Evolutionary conservation across 2,888 invertebrate genomes (phyloP), one percentile per base, ranked within the genome.

Genomic region (Chrysotoxum bicinctum): DNA sequence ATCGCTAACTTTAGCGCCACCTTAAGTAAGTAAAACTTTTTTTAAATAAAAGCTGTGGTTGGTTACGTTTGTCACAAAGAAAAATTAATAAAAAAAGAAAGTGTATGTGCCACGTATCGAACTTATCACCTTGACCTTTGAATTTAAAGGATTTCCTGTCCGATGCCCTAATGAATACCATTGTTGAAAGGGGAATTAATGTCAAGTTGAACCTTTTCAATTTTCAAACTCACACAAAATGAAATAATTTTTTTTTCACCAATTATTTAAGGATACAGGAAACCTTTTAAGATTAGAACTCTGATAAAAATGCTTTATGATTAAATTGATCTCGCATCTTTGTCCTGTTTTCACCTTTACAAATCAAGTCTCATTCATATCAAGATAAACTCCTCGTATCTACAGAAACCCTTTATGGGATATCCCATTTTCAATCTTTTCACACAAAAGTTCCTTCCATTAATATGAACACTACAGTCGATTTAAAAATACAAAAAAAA

Each of bases 261-360:
- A 54, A 26, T 54, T 30, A 26, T 30, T 30, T 30, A 54, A 16
- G 30, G 23, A 23, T 23, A 50, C 54, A 16, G 10, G 54, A 54
- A 54, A 30, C 54, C 54, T 16, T 54, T 54, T 50, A 2, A 54
- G 16, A 10, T n/a, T 10, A 19, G 35, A 56, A 56, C 35, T 35
- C 56, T 19, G 19, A 56, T 35, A 56, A 32, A 35, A 56, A 35
- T 32, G 19, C 56, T 35, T 32, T 56, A 35, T 56, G 32, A 56
- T 56, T 35, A 35, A 32, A 56, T 56, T 56, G 12, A 21, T 7
- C 56, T 35, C 32, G 19, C 32, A 16, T 56, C 32, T 35, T 54
- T 50, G 56, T 56, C 12, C 56, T 19, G 35, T 56, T 56, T 56
- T 56, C 56, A 56, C 56, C 56, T 56, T 56, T 56, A 56, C 56